Evolutionary conservation across 2,113 vertebrate genomes (phyloP).

Genomic region (Myrmecobius fasciatus): DNA sequence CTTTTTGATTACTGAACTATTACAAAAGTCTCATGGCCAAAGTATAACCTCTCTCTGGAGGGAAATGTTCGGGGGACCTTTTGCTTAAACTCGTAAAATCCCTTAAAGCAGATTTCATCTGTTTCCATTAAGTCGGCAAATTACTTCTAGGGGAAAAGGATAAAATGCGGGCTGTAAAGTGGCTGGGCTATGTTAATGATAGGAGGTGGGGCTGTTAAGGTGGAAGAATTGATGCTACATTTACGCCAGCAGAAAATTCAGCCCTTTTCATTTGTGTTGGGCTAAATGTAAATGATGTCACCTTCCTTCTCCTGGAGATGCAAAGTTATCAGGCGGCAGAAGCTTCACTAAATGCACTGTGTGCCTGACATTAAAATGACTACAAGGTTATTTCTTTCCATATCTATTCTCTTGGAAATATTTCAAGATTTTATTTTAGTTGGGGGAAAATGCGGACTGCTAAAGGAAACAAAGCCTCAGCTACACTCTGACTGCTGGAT

Average conservation of each 20-base stretch:
- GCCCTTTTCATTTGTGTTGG: constrained; percentile 78
- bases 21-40: constrained; percentile 74
- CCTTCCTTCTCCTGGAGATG: constrained; percentile 73
- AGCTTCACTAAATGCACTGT: constrained; percentile 68
- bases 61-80: constrained; percentile 72
- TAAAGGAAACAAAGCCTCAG: constrained; percentile 74
- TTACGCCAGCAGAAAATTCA: constrained; percentile 79
- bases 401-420: constrained; percentile 76
- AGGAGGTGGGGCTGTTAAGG: constrained; percentile 77
- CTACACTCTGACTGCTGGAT: constrained; percentile 65
- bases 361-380: constrained; percentile 80
- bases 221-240: constrained; percentile 80
- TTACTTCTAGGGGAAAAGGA: constrained; percentile 79
- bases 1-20: constrained; percentile 79
- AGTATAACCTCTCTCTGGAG: constrained; percentile 61
- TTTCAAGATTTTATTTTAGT: constrained; percentile 73
- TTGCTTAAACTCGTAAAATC: constrained; percentile 80
- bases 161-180: constrained; percentile 76
- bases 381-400: constrained; percentile 78
- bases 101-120: constrained; percentile 79
- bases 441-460: constrained; percentile 68
- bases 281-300: constrained; percentile 85
- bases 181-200: constrained; percentile 79
- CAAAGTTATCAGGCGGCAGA: constrained; percentile 81
- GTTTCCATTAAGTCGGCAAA: constrained; percentile 83